Conservation (phyloP, 1,140 invertebrate genomes). For the Drosophila equinoxialis region DNA sequence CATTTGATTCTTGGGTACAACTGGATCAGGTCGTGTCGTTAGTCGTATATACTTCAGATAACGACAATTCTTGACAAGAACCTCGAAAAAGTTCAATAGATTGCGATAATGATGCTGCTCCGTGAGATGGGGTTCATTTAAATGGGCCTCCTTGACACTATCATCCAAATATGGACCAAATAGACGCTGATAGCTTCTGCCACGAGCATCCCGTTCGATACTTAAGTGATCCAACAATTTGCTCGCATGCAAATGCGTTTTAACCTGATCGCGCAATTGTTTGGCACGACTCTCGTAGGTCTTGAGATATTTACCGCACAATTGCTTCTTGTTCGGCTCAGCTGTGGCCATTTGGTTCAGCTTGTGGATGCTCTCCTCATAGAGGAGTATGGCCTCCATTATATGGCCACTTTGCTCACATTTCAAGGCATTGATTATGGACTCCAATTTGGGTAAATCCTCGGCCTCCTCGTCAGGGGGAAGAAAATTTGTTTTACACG, state of each 20-base stretch:
- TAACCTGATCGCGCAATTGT: constrained; percentile 67
- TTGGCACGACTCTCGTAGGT: constrained; percentile 60
- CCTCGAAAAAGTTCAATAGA: constrained; percentile 64
- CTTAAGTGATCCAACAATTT: constrained; percentile 60
- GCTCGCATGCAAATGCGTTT: constrained; percentile 57
- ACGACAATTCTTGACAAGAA: constrained; percentile 70
- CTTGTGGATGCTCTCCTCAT: constrained; percentile 69
- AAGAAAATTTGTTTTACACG: constrained; percentile 27
- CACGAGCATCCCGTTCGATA: constrained; percentile 60
- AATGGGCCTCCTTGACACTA: constrained; percentile 60
- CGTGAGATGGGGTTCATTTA: constrained; percentile 67
- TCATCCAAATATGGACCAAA: constrained; percentile 69
- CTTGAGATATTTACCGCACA: constrained; percentile 54
- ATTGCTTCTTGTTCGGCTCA: constrained; percentile 50
- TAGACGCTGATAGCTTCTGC: constrained; percentile 66
- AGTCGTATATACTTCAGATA: constrained; percentile 68
- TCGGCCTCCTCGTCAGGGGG: constrained; percentile 33
- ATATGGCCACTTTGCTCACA: constrained; percentile 69
- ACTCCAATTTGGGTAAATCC: constrained; percentile 54
- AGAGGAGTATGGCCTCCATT: constrained; percentile 71
- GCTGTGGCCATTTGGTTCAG: constrained; percentile 43
- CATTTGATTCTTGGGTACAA: constrained; percentile 44
- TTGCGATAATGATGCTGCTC: constrained; percentile 62
- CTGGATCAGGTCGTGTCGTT: constrained; percentile 59
- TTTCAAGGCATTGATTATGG: constrained; percentile 54